Evolutionary conservation across 64 coral and sea anemone genomes (phyloP).

Genomic region (Montipora cactus): DNA sequence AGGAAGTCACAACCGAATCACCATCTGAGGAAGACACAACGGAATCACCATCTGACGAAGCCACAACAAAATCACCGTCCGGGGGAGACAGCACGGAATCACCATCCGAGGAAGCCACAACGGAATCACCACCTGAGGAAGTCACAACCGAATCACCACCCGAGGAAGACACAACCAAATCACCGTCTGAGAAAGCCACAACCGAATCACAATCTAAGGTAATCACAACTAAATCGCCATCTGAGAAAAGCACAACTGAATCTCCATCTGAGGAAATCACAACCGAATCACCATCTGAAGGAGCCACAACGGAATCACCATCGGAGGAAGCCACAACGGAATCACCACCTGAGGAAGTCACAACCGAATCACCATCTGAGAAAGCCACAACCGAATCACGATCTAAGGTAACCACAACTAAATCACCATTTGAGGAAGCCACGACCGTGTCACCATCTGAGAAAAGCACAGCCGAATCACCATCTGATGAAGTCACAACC

Average conservation of each 20-base stretch:
- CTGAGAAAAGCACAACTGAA: not conserved
- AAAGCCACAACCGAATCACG: not conserved
- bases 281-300: not conserved
- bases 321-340: not conserved
- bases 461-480: not conserved
- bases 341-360: not conserved
- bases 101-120: not conserved
- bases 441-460: conserved; percentile 11
- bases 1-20: not conserved
- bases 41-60: not conserved
- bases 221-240: not conserved
- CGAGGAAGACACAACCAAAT: not conserved
- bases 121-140: not conserved
- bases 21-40: not conserved
- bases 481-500: not conserved
- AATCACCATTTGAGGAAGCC: not conserved
- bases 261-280: not conserved
- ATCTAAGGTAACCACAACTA: not conserved
- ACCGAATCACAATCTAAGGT: not conserved
- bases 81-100: not conserved
- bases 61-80: not conserved
- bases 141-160: not conserved
- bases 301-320: not conserved
- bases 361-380: not conserved
- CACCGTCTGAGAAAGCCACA: not conserved